Evolutionary conservation across 2,797 vertebrate genomes (phyloP).

Genomic region (Sebastes steindachneri): DNA sequence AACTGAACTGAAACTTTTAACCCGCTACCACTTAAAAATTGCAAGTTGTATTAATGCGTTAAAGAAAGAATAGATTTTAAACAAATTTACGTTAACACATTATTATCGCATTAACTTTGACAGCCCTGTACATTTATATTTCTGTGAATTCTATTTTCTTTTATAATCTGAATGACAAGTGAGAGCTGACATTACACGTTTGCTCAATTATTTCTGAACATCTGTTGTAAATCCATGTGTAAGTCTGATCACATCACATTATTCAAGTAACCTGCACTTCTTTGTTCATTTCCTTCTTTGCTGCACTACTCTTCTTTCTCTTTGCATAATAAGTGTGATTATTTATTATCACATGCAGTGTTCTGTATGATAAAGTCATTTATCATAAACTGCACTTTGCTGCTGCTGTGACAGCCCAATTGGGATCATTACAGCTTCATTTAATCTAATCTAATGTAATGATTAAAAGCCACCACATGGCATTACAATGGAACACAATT

Average conservation of each 20-base stretch:
- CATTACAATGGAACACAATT: slow-evolving; percentile 13
- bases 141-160: neutral
- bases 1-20: no score
- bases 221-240: neutral
- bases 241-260: neutral
- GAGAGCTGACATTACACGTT: neutral
- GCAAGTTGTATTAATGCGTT: no score
- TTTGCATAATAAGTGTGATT: neutral
- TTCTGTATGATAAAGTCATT: slow-evolving; percentile 13
- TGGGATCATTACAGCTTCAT: slow-evolving; percentile 34
- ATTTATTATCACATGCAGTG: neutral
- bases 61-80: no score
- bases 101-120: no score
- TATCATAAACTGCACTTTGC: slow-evolving; percentile 4
- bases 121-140: neutral
- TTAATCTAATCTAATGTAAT: slow-evolving; percentile 37
- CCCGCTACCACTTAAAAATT: no score
- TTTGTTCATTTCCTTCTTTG: neutral
- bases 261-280: neutral
- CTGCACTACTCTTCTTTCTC: neutral
- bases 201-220: neutral
- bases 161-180: neutral
- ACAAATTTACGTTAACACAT: no score
- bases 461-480: slow-evolving; percentile 2
- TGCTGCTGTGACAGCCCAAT: neutral